Percentiles rank a stretch among this genome's conserved stretches.
phyloP scores from a whole-genome alignment of 1,140 invertebrate genomes.

The Zaprionus capensis region DNA sequence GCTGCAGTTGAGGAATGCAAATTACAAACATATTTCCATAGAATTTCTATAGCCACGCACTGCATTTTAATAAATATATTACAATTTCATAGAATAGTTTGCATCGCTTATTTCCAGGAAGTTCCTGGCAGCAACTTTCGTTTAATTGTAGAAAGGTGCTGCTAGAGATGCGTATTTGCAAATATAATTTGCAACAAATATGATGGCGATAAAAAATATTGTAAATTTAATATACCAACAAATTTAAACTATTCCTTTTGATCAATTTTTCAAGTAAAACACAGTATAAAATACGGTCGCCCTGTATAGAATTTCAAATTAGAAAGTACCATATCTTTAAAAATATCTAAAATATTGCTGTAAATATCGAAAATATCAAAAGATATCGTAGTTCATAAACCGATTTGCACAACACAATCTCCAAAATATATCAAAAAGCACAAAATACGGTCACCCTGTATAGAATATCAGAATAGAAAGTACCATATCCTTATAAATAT shows the following conservation, averaged over 20 bases:
- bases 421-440: too few species aligned
- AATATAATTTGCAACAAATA: too few species aligned
- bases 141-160: too few species aligned
- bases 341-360: background rate
- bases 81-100: background rate
- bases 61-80: background rate
- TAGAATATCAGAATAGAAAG: background rate
- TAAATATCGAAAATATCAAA: too few species aligned
- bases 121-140: too few species aligned
- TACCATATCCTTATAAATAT: background rate
- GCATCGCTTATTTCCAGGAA: background rate
- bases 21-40: background rate
- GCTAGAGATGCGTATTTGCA: too few species aligned
- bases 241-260: background rate
- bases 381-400: background rate
- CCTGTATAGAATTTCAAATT: background rate
- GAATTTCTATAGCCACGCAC: background rate
- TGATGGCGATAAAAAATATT: too few species aligned
- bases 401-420: too few species aligned
- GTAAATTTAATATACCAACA: too few species aligned
- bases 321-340: background rate
- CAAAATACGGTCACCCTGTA: too few species aligned
- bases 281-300: too few species aligned
- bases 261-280: background rate
- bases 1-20: background rate